These are phyloP conservation scores for Homarus gammarus DNA, from an alignment of 2,888 invertebrate species.

Conservation along the genomic window DNA sequence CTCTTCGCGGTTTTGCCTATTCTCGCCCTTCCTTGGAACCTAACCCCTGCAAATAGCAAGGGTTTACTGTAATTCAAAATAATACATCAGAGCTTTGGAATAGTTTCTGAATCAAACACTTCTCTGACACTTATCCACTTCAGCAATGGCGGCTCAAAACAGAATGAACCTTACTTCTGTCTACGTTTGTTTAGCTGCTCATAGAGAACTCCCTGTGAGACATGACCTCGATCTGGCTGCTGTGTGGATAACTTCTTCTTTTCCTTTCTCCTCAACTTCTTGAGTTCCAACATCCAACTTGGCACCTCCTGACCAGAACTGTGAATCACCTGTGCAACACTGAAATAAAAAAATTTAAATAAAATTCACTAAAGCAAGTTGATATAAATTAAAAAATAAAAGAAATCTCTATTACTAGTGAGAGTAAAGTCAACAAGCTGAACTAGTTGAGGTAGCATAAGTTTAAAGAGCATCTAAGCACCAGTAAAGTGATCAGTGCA, in stretches of 20 bases:
- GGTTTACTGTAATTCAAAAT: too few relatives aligned
- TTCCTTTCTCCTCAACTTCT: slow-evolving; percentile 84
- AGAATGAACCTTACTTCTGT: slow-evolving; percentile 34
- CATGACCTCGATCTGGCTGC: slow-evolving; percentile 60
- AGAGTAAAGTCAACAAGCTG: too few relatives aligned
- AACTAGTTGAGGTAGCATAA: too few relatives aligned
- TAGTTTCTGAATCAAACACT: too few relatives aligned
- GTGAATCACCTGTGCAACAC: slow-evolving; percentile 93
- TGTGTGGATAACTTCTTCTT: slow-evolving; percentile 75
- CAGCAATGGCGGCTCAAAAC: neutral
- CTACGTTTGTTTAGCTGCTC: slow-evolving; percentile 35
- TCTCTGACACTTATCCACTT: neutral
- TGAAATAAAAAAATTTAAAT: slow-evolving; percentile 78
- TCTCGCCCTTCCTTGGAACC: too few relatives aligned
- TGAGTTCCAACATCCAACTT: slow-evolving; percentile 90
- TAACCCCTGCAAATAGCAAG: too few relatives aligned
- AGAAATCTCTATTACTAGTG: neutral
- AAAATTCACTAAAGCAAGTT: neutral
- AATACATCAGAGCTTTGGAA: too few relatives aligned
- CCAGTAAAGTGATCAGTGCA: too few relatives aligned
- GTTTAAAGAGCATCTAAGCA: too few relatives aligned
- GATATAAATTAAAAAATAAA: neutral
- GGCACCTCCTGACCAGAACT: slow-evolving; percentile 96
- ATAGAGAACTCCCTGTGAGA: slow-evolving; percentile 39
- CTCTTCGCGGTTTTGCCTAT: too few relatives aligned